phyloP scores from a whole-genome alignment of 2,888 invertebrate species.

The Oxycera nigricornis region DNA sequence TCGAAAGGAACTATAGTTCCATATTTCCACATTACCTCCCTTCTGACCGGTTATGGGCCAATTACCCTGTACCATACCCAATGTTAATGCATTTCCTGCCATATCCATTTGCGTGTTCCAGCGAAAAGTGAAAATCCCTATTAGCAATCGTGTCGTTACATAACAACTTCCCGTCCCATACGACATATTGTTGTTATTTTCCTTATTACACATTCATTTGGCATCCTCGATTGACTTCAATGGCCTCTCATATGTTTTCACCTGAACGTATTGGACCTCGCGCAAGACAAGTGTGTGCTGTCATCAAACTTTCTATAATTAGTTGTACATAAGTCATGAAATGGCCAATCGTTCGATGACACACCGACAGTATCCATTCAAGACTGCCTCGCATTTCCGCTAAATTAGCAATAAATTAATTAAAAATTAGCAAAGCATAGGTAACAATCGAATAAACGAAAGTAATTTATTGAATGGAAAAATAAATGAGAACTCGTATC shows the following conservation, averaged over 20 bases:
- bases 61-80: no score
- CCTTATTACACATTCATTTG: neutral
- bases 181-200: neutral
- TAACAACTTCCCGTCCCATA: conserved; percentile 10
- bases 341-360: neutral
- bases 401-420: conserved; percentile 30
- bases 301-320: conserved; percentile 17
- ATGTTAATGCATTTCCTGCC: neutral
- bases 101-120: neutral
- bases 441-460: conserved; percentile 14
- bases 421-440: neutral
- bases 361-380: neutral
- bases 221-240: neutral
- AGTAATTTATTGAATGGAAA: conserved; percentile 12
- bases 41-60: no score
- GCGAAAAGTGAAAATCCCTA: conserved; percentile 14
- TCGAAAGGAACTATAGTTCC: no score
- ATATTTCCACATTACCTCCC: no score
- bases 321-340: conserved; percentile 13
- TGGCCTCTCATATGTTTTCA: neutral
- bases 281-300: neutral
- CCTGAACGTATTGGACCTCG: neutral
- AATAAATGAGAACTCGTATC: conserved; percentile 12
- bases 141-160: neutral
- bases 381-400: conserved; percentile 6